Percentiles rank a stretch among this genome's conserved stretches.
Evolutionary conservation across 2,113 vertebrate species (phyloP).

Genomic region (Burhinus oedicnemus): DNA sequence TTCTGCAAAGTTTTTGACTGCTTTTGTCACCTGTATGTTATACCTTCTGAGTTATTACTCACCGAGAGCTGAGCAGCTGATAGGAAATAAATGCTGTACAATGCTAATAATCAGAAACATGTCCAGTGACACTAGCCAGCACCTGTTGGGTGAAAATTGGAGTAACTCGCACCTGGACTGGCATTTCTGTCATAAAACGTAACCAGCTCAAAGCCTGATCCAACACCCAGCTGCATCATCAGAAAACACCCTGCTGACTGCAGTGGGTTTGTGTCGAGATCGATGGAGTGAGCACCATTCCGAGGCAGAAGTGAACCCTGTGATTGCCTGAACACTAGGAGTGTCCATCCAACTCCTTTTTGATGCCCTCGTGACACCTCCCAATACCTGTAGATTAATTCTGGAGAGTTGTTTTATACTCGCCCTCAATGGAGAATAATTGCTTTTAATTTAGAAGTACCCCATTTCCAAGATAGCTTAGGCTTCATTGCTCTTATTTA

Average conservation of each 20-base stretch:
- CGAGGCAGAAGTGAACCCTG: not conserved
- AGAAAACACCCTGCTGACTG: not conserved
- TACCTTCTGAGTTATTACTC: not conserved
- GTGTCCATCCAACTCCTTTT: not conserved
- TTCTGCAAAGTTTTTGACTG: not conserved
- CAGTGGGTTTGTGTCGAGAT: not conserved
- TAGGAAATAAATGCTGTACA: not conserved
- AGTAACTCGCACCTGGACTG: not conserved
- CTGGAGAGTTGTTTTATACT: not conserved
- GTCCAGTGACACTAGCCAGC: not conserved
- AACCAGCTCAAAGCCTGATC: not conserved
- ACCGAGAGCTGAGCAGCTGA: not conserved
- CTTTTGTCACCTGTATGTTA: not conserved
- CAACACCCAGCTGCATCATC: not conserved
- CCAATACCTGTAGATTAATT: not conserved
- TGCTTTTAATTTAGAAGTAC: not conserved
- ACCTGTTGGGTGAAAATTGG: rapidly evolving
- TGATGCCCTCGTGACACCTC: not conserved
- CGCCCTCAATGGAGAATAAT: not conserved
- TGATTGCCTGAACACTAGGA: not conserved
- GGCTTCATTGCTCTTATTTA: not conserved
- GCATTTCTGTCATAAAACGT: not conserved
- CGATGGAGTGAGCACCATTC: rapidly evolving
- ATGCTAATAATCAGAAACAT: not conserved
- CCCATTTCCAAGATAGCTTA: not conserved